Evolutionary conservation across 1,140 invertebrate genomes (phyloP).

Genomic region (Zaprionus tsacasi): DNA sequence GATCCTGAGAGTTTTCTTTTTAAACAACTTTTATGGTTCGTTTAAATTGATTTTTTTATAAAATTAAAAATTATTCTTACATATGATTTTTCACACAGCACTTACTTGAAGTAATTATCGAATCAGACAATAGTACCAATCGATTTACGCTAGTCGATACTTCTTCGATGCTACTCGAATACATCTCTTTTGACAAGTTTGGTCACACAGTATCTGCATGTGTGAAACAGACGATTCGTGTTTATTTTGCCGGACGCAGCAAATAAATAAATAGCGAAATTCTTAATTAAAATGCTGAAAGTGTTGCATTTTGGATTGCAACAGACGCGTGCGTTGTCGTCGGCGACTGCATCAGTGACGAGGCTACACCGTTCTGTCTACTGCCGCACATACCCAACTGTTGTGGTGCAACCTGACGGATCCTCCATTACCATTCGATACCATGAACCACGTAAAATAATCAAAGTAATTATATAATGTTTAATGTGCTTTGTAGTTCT

Average conservation of each 20-base stretch:
- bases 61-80: conserved; percentile 25
- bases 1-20: neutral
- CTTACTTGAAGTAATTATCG: conserved; percentile 43
- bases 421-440: conserved; percentile 93
- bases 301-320: conserved; percentile 45
- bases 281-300: conserved; percentile 54
- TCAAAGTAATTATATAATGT: conserved; percentile 87
- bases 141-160: conserved; percentile 17
- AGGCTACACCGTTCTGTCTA: conserved; percentile 89
- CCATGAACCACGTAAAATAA: conserved; percentile 92
- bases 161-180: neutral
- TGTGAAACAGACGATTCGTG: conserved; percentile 10
- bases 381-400: conserved; percentile 89
- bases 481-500: neutral
- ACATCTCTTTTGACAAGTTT: neutral
- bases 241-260: neutral
- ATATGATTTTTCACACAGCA: conserved; percentile 39
- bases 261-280: neutral
- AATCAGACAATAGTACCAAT: conserved; percentile 10
- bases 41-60: conserved; percentile 9
- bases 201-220: conserved; percentile 26
- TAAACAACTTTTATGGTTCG: neutral
- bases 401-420: conserved; percentile 92
- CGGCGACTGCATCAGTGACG: conserved; percentile 87
- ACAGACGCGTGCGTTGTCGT: conserved; percentile 68